phyloP scores from a whole-genome alignment of 2,797 vertebrate species.

The Acipenser oxyrinchus region DNA sequence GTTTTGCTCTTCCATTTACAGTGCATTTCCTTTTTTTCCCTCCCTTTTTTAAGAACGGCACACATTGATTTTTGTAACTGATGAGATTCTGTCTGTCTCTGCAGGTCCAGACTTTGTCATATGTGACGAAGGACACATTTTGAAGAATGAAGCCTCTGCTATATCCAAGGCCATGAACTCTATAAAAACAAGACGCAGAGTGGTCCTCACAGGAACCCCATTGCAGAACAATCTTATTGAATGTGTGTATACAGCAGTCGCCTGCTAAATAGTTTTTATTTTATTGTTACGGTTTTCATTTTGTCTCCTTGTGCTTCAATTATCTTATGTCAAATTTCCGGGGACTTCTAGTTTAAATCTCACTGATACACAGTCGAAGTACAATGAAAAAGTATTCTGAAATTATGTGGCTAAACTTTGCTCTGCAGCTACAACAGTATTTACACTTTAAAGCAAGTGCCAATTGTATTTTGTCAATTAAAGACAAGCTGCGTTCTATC shows the following conservation, averaged over 20 bases:
- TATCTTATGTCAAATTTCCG: neutral
- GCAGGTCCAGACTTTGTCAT: slow-evolving; percentile 91
- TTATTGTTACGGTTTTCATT: neutral
- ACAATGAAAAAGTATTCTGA: no score
- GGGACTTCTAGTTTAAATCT: no score
- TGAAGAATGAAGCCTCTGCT: slow-evolving; percentile 94
- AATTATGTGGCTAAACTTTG: neutral
- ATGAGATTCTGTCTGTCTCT: neutral
- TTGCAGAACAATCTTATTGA: slow-evolving; percentile 95
- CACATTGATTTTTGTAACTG: no score
- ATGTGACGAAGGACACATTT: slow-evolving; percentile 92
- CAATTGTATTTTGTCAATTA: neutral
- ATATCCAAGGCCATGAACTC: slow-evolving; percentile 98
- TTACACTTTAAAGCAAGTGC: neutral
- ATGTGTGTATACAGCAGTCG: slow-evolving; percentile 73
- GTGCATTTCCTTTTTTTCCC: neutral
- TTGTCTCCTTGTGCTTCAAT: neutral
- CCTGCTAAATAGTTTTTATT: neutral
- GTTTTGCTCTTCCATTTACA: neutral
- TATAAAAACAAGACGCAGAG: slow-evolving; percentile 80
- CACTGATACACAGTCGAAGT: no score
- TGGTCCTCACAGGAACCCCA: slow-evolving; percentile 92
- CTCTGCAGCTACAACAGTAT: slow-evolving; percentile 14
- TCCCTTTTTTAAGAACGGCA: slow-evolving; percentile 8
- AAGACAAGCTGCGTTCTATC: slow-evolving; percentile 18